Evolutionary conservation across 2,797 vertebrate species (phyloP), one percentile per base, ranked within the genome.

Genomic region (Naso thynnoides): DNA sequence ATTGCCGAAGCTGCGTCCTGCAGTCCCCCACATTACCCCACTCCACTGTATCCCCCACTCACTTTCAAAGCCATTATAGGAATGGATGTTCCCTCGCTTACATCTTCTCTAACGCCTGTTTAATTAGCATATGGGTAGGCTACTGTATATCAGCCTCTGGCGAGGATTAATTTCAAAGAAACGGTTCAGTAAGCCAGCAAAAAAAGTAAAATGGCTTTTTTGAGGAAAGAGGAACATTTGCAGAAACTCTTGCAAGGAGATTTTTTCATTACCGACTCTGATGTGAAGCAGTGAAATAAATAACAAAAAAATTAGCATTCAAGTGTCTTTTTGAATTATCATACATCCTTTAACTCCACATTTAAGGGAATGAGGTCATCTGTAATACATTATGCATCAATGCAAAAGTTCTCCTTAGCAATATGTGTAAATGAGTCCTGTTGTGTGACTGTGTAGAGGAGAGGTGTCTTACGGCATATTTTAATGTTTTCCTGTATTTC

Each of bases 151-250:
- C 45, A 45, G 64, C 84, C 57, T 45, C 59, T 59, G 73, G 86
- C 73, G 65, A 66, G 59, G 72, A 85, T 79, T 84, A 7, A 73
- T 87, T 83, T 85, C 61, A 75, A 61, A 67, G 73, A 66, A 38
- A 70, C 23, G 68, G 58, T 58, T 79, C 38, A 78, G 66, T 63
- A 65, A 72, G 27, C 53, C 39, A 47, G 59, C 44, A 29, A 58
- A 63, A 62, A 31, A 11, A 33, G 45, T 56, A 19, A 70, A 72
- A 72, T 62, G 29, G n/a, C 42, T 63, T 13, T 70, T 81, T 57
- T 29, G 26, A 15, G 11, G 3, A 33, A 52, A 49, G 59, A 57
- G 23, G 7, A 63, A 39, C 26, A 52, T 86, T 52, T 59, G 31
- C 75, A 41, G 62, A 41, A 75, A 70, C 29, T 18, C 26, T 47